Conservation (phyloP, 2,113 vertebrate genomes). For the Chunga burmeisteri region DNA sequence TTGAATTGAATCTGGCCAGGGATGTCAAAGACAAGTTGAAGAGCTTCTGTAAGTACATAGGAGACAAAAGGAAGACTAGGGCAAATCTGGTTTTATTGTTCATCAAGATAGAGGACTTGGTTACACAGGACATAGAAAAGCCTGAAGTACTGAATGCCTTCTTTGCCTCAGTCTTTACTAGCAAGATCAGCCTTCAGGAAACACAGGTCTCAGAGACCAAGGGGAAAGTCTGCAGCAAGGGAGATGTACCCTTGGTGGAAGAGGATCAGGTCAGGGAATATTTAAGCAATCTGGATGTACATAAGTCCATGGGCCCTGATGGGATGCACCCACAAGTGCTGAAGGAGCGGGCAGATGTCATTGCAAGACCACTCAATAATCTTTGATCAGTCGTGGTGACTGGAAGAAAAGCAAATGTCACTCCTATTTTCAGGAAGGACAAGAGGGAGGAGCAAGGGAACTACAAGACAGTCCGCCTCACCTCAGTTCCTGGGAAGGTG, state of each 20-base stretch:
- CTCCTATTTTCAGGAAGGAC: not conserved
- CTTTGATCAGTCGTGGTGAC: not conserved
- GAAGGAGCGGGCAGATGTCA: not conserved
- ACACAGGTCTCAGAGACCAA: not conserved
- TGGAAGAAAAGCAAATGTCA: not conserved
- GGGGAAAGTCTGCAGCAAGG: not conserved
- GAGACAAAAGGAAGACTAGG: not conserved
- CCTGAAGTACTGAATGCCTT: not conserved
- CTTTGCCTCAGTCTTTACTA: too few relatives aligned
- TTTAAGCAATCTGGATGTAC: not conserved
- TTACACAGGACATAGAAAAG: not conserved
- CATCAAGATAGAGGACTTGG: not conserved
- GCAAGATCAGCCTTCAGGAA: not conserved
- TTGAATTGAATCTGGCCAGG: not conserved
- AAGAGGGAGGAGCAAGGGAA: not conserved
- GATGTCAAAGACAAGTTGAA: not conserved
- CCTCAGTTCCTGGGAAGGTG: not conserved
- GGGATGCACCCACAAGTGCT: not conserved
- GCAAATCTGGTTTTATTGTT: not conserved
- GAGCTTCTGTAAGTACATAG: not conserved
- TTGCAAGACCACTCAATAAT: not conserved
- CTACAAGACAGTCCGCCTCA: not conserved
- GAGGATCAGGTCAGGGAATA: not conserved
- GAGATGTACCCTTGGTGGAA: not conserved
- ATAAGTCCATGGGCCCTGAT: not conserved